phyloP scores from a whole-genome alignment of 2,113 vertebrate genomes.

The Orycteropus afer region DNA sequence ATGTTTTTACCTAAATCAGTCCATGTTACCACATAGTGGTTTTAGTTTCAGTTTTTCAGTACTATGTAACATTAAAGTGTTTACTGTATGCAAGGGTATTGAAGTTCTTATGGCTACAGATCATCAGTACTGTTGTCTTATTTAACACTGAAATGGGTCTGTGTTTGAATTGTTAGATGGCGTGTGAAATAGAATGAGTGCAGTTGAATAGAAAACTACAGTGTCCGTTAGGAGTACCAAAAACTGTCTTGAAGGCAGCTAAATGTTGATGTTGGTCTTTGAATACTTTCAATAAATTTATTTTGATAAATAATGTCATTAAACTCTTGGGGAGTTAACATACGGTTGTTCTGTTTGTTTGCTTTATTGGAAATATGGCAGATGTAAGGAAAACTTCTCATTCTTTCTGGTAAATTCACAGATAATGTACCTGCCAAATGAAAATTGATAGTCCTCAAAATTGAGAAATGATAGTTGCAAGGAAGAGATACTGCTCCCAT shows the following conservation, averaged over 20 bases:
- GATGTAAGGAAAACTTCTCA: neutral
- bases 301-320: conserved; percentile 85
- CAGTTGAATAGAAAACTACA: conserved; percentile 67
- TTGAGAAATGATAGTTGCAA: neutral
- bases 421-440: neutral
- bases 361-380: neutral
- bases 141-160: conserved; percentile 8
- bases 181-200: conserved; percentile 43
- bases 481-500: neutral
- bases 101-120: conserved; percentile 41
- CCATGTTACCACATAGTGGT: conserved; percentile 47
- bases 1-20: conserved; percentile 70
- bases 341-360: neutral
- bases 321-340: neutral
- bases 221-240: conserved; percentile 61
- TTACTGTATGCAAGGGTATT: conserved; percentile 63
- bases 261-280: conserved; percentile 85
- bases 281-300: conserved; percentile 87
- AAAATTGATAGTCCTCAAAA: neutral
- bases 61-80: conserved; percentile 53
- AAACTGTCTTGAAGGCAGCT: conserved; percentile 82
- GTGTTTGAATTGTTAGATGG: conserved; percentile 64
- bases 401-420: neutral
- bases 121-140: conserved; percentile 18
- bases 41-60: conserved; percentile 57